These are phyloP conservation scores for Mylabris sibirica DNA, from an alignment of 2,888 invertebrate species.

Conservation along the genomic window DNA sequence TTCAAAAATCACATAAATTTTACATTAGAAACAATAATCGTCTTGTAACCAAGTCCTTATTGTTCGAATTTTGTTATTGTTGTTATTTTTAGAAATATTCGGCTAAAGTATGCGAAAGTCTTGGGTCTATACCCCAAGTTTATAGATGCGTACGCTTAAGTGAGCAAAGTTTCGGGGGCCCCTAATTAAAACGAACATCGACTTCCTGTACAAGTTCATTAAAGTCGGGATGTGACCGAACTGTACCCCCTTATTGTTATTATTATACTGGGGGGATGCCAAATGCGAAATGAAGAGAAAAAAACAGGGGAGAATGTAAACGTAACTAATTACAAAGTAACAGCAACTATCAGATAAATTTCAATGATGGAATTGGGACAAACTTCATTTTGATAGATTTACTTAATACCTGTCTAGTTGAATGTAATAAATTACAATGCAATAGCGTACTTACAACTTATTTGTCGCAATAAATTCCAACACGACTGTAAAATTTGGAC, in stretches of 20 bases:
- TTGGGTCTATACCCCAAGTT: constrained; percentile 37
- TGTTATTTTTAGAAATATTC: constrained; percentile 38
- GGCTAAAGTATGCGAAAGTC: constrained; percentile 40
- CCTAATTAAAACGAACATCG: constrained; percentile 53
- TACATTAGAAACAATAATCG: background rate
- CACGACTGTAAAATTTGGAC: background rate
- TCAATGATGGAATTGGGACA: background rate
- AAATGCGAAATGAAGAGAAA: background rate
- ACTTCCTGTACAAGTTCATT: constrained; percentile 54
- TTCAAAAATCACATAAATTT: constrained; percentile 2
- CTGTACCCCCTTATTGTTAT: constrained; percentile 39
- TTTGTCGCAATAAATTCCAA: background rate
- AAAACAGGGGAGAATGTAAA: background rate
- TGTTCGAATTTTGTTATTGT: background rate
- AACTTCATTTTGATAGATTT: background rate
- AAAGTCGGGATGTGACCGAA: constrained; percentile 40
- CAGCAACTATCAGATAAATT: background rate
- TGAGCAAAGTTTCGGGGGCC: constrained; percentile 38
- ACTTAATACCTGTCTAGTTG: background rate
- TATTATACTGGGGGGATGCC: constrained; percentile 32
- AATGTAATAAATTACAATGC: background rate
- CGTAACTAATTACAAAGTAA: background rate
- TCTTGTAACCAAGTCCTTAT: background rate
- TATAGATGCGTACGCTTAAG: background rate
- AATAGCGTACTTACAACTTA: background rate